Evolutionary conservation across 2,888 invertebrate species (phyloP).

Genomic region (Desoria tigrina): DNA sequence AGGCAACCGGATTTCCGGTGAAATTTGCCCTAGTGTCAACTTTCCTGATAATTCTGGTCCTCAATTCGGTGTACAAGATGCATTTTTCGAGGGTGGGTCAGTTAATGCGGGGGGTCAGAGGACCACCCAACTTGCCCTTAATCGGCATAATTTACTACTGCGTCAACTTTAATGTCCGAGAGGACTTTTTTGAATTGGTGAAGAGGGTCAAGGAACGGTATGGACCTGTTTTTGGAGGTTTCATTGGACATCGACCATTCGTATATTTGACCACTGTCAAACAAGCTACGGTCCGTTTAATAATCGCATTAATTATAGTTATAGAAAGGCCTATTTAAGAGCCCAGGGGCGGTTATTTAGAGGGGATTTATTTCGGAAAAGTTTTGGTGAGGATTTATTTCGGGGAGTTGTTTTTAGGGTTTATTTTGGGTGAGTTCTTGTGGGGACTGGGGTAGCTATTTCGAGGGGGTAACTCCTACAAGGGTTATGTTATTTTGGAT

Average conservation of each 20-base stretch:
- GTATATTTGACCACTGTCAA: not conserved
- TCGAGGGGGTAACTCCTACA: too few species aligned
- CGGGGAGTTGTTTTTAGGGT: too few species aligned
- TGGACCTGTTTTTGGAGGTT: slow-evolving; percentile 7
- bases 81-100: not conserved
- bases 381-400: not conserved
- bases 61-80: not conserved
- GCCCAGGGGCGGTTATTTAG: too few species aligned
- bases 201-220: not conserved
- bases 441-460: too few species aligned
- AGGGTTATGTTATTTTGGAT: too few species aligned
- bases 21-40: too few species aligned
- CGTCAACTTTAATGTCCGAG: not conserved
- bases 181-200: not conserved
- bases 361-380: too few species aligned
- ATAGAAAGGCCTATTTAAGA: too few species aligned
- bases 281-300: not conserved
- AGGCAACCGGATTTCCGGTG: too few species aligned
- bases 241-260: not conserved
- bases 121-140: not conserved
- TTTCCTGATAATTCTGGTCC: too few species aligned
- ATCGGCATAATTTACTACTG: not conserved
- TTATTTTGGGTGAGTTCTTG: too few species aligned
- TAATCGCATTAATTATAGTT: too few species aligned
- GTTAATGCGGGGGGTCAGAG: not conserved